A percentile compares a stretch with the other conserved stretches of the same genome.
phyloP scores from a whole-genome alignment of 2,888 invertebrate genomes.

The Tinea trinotella region DNA sequence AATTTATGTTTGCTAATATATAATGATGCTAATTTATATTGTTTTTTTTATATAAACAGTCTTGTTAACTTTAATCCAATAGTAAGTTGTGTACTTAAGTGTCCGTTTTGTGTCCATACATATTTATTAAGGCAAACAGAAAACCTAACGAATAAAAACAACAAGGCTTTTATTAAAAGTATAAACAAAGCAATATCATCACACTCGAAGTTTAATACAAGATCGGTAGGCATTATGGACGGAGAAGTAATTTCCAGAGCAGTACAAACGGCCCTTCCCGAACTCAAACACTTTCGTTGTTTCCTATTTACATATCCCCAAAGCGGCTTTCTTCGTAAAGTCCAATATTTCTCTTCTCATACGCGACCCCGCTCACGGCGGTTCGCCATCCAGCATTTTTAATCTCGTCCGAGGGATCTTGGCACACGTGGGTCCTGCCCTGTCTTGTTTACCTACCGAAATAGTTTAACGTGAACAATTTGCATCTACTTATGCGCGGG shows the following conservation, averaged over 20 bases:
- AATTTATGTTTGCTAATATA: too few relatives aligned
- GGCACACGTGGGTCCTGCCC: conserved; percentile 57
- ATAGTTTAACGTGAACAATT: conserved; percentile 72
- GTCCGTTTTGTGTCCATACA: background rate
- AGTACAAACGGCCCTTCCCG: conserved; percentile 26
- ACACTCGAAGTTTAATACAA: conserved; percentile 7
- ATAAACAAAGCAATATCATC: conserved; percentile 12
- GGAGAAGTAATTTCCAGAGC: conserved; percentile 16
- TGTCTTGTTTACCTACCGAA: conserved; percentile 68
- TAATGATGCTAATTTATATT: too few relatives aligned
- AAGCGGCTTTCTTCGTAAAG: conserved; percentile 65
- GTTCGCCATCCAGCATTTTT: conserved; percentile 67
- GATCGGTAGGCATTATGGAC: background rate
- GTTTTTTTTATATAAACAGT: background rate
- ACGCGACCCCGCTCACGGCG: conserved; percentile 50
- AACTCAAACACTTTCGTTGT: conserved; percentile 67
- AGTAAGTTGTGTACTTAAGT: background rate
- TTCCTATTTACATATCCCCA: conserved; percentile 68
- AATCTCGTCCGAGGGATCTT: conserved; percentile 66
- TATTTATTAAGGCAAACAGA: background rate
- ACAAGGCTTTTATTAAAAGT: background rate
- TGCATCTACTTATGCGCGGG: conserved; percentile 67
- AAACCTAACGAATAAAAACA: background rate
- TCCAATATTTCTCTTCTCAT: conserved; percentile 62
- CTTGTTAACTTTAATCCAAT: background rate